Evolutionary conservation across 2,797 vertebrate species (phyloP).

Genomic region (Cynopterus sphinx): DNA sequence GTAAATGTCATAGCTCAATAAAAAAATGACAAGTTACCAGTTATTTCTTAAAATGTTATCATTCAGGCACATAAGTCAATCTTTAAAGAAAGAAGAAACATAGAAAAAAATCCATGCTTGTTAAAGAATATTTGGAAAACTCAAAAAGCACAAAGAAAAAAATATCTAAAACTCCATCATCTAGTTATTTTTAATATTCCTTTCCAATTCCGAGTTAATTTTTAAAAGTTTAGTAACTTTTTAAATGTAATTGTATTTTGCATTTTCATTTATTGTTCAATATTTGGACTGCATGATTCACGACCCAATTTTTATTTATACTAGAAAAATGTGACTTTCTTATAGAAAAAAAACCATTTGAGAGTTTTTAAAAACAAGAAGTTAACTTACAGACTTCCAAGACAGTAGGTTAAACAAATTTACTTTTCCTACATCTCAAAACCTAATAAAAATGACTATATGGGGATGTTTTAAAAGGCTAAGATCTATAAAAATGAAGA

Average conservation of each 20-base stretch:
- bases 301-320: background rate
- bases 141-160: conserved; percentile 5
- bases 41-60: background rate
- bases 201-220: background rate
- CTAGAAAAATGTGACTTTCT: background rate
- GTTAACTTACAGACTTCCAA: background rate
- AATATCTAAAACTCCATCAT: background rate
- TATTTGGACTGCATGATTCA: background rate
- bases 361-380: background rate
- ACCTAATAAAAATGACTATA: background rate
- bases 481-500: background rate
- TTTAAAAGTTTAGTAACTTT: background rate
- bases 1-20: background rate
- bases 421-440: background rate
- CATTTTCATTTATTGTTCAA: background rate
- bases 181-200: background rate
- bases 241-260: background rate
- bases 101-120: background rate
- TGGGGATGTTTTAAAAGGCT: background rate
- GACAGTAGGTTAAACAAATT: background rate
- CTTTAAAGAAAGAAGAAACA: background rate
- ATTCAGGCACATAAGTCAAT: background rate
- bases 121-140: background rate
- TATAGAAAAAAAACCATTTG: background rate
- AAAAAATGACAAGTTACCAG: background rate